These are phyloP conservation scores for Octodon degus DNA, from an alignment of 2,113 vertebrate genomes.

Conservation along the genomic window DNA sequence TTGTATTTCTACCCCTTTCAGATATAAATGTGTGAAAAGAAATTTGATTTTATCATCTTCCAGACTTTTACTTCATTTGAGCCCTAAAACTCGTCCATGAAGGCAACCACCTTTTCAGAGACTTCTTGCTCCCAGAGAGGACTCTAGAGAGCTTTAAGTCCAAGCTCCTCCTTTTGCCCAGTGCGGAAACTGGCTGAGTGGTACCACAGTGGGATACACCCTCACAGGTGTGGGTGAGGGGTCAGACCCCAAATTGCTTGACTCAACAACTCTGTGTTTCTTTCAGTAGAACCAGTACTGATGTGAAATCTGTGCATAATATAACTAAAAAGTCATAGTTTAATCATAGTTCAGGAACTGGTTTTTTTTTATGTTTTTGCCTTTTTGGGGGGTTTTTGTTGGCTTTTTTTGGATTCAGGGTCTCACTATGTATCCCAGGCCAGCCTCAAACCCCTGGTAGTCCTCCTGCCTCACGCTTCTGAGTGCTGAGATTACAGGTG, in stretches of 20 bases:
- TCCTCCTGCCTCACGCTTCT: no score
- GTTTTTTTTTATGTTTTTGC: neutral
- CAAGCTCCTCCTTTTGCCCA: neutral
- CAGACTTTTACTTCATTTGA: neutral
- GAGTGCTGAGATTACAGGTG: no score
- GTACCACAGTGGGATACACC: neutral
- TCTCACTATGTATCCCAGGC: no score
- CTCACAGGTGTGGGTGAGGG: neutral
- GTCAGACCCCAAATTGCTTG: neutral
- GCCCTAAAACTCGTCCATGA: neutral
- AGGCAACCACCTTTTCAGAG: neutral
- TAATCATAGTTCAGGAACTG: constrained; percentile 28
- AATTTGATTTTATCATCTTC: constrained; percentile 49
- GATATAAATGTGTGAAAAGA: constrained; percentile 25
- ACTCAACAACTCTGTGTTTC: neutral
- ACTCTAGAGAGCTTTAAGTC: neutral
- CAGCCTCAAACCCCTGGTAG: no score
- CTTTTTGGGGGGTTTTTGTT: no score
- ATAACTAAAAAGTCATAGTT: neutral
- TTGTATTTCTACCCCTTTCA: constrained; percentile 35
- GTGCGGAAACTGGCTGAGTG: neutral
- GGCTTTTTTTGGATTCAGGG: no score
- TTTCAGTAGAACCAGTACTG: neutral
- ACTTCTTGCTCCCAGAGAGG: neutral
- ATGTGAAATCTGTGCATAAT: neutral